Base-by-base conservation (phyloP, 64 coral and sea anemone genomes). In the Porites australiensis region DNA sequence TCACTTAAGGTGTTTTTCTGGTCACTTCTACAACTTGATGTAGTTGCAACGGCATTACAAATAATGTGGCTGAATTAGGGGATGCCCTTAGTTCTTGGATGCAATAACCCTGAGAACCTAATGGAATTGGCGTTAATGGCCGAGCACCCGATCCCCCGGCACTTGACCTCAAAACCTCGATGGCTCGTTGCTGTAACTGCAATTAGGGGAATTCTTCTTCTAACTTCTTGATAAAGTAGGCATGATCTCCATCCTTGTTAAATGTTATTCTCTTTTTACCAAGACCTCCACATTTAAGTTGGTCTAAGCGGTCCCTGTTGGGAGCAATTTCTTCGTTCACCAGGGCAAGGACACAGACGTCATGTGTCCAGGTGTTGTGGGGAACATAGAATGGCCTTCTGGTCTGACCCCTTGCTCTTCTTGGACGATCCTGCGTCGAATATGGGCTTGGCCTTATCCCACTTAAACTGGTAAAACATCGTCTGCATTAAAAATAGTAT, bases 221-320 rank as follows among this genome's bases (percentile, higher is more conserved):
- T 9, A 82, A 43, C 43, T 82, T 37, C 27, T 37, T 37, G 27
- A 37, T 37, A 37, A 37, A 37, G 1, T 37, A 37, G 27, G 27
- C 27, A 37, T 37, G 27, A 37, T 79, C 57, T 70, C 78, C 64
- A 70, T 82, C 82, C 27, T 72, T 80, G 47, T 72, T 68, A 70
- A 91, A 91, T 70, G 52, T 58, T 67, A 91, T 73, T 64, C 89
- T 91, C 46, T 91, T 91, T 74, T 72, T 69, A n/a, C 89, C 77
- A 53, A 91, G 47, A 16, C 78, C 89, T 43, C n/a, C 55, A 60
- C 20, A 8, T 12, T 82, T 82, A 7, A 82, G 61, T 22, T 60
- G 20, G 16, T 82, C 79, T 13, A 62, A 50, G 11, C 18, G 12
- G 44, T 82, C 27, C 50, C 79, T 82, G 14, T 27, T 62, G 21